A percentile compares a stretch with the other conserved stretches of the same genome.
phyloP scores from a whole-genome alignment of 1,140 invertebrate species.

The Zaprionus davidi region DNA sequence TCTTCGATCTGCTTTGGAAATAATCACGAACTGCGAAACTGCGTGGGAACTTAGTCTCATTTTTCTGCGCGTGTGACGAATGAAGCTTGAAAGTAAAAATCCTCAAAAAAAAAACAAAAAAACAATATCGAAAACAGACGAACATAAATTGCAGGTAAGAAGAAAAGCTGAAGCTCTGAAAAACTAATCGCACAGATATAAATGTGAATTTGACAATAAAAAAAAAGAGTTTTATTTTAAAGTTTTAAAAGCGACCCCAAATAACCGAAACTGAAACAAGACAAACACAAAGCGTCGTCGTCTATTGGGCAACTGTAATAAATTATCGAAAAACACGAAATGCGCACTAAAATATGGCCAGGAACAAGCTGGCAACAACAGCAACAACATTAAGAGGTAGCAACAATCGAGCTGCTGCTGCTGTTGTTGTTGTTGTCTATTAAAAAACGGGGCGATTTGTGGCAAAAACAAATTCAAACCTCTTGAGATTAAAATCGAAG shows the following conservation, averaged over 20 bases:
- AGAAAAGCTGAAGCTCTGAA: conserved; percentile 48
- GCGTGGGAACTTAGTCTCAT: conserved; percentile 66
- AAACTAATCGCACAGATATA: conserved; percentile 71
- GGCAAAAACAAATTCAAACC: conserved; percentile 59
- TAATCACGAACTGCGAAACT: conserved; percentile 74
- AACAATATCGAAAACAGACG: conserved; percentile 28
- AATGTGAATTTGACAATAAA: conserved; percentile 68
- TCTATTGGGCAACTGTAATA: conserved; percentile 81
- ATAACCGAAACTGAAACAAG: conserved; percentile 37
- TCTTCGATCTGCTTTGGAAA: conserved; percentile 32
- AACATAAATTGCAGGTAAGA: conserved; percentile 48
- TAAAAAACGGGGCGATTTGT: conserved; percentile 59
- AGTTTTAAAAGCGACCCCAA: conserved; percentile 25
- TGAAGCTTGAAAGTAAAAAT: conserved; percentile 41
- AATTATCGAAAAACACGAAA: conserved; percentile 83
- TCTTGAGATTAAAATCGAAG: conserved; percentile 72
- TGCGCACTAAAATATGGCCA: conserved; percentile 60
- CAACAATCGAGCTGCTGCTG: conserved; percentile 39
- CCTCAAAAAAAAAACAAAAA: conserved; percentile 23
- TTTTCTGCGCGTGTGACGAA: conserved; percentile 63
- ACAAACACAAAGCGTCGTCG: conserved; percentile 29
- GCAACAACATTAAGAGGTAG: conserved; percentile 29
- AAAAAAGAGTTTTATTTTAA: conserved; percentile 37
- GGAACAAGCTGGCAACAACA: conserved; percentile 35
- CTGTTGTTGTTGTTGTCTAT: conserved; percentile 60